Percentiles rank a stretch among this genome's conserved stretches.
These are phyloP conservation scores for Amphibalanus amphitrite DNA, from an alignment of 1,140 invertebrate species.

Conservation along the genomic window DNA sequence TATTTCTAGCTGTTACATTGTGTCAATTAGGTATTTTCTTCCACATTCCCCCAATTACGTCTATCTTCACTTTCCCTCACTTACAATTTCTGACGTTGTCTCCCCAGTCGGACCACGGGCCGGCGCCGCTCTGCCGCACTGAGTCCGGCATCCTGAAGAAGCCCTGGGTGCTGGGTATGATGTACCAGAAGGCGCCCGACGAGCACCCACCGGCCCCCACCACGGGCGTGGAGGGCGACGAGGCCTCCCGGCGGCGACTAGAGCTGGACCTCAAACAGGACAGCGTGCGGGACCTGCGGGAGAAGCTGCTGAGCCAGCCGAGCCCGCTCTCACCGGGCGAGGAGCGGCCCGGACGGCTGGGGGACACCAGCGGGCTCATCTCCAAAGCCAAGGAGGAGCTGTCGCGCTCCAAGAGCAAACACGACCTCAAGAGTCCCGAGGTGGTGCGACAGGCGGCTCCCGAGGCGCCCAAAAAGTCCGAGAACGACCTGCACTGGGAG, in stretches of 20 bases:
- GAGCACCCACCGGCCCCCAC: too few relatives aligned
- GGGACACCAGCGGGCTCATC: slow-evolving; percentile 73
- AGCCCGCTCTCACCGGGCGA: slow-evolving; percentile 26
- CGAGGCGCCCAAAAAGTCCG: slow-evolving; percentile 43
- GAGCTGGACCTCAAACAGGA: slow-evolving; percentile 16
- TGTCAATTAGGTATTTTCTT: too few relatives aligned
- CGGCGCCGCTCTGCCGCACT: not conserved
- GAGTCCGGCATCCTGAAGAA: not conserved
- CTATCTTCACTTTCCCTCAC: too few relatives aligned
- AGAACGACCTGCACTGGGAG: slow-evolving; percentile 91
- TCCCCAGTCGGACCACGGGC: too few relatives aligned
- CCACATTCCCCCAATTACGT: too few relatives aligned
- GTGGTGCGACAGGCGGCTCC: slow-evolving; percentile 30
- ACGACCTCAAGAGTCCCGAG: slow-evolving; percentile 13
- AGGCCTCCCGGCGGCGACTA: slow-evolving; percentile 16
- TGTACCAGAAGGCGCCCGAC: slow-evolving; percentile 27
- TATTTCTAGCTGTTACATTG: too few relatives aligned
- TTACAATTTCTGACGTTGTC: too few relatives aligned
- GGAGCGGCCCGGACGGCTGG: slow-evolving; percentile 32
- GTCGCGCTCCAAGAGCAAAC: slow-evolving; percentile 52
- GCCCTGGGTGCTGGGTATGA: slow-evolving; percentile 38
- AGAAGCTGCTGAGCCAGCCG: slow-evolving; percentile 18
- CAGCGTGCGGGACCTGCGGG: slow-evolving; percentile 19
- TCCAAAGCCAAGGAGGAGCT: slow-evolving; percentile 80
- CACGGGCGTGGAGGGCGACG: too few relatives aligned